These are phyloP conservation scores for Plectrocnemia conspersa DNA, from an alignment of 1,140 invertebrate species.

Conservation along the genomic window DNA sequence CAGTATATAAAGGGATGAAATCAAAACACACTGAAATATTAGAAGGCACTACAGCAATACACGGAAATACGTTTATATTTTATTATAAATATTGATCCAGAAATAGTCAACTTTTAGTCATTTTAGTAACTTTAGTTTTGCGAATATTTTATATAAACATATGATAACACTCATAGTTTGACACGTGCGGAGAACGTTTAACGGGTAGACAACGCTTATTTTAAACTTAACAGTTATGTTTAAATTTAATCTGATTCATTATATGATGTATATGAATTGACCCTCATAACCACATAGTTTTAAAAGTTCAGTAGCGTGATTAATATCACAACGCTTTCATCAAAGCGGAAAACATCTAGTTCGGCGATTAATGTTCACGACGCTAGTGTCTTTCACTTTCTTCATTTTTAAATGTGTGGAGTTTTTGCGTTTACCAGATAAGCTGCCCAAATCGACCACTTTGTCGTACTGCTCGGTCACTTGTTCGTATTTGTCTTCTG, in stretches of 20 bases:
- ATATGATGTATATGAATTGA: conserved; percentile 27
- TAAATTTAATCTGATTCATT: too few species aligned
- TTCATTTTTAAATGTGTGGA: conserved; percentile 33
- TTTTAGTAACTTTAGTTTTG: too few species aligned
- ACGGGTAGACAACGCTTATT: too few species aligned
- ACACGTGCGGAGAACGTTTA: conserved; percentile 18
- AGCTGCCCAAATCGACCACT: conserved; percentile 25
- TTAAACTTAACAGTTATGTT: conserved; percentile 9
- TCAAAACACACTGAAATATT: conserved; percentile 14
- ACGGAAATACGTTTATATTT: too few species aligned
- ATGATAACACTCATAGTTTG: too few species aligned
- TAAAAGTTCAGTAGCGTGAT: not conserved
- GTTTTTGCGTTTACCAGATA: conserved; percentile 22
- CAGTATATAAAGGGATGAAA: too few species aligned
- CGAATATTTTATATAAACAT: too few species aligned
- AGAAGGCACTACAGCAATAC: conserved; percentile 34
- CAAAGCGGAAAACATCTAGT: conserved; percentile 35
- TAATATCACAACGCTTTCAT: conserved; percentile 16
- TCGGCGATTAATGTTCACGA: conserved; percentile 27
- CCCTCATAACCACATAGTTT: conserved; percentile 28
- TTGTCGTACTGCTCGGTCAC: conserved; percentile 32
- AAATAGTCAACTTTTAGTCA: too few species aligned
- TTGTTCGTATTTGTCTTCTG: conserved; percentile 29
- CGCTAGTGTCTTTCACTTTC: conserved; percentile 31
- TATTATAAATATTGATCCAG: too few species aligned